These are phyloP conservation scores for Smittia aterrima DNA, from an alignment of 2,888 invertebrate genomes.

Conservation along the genomic window DNA sequence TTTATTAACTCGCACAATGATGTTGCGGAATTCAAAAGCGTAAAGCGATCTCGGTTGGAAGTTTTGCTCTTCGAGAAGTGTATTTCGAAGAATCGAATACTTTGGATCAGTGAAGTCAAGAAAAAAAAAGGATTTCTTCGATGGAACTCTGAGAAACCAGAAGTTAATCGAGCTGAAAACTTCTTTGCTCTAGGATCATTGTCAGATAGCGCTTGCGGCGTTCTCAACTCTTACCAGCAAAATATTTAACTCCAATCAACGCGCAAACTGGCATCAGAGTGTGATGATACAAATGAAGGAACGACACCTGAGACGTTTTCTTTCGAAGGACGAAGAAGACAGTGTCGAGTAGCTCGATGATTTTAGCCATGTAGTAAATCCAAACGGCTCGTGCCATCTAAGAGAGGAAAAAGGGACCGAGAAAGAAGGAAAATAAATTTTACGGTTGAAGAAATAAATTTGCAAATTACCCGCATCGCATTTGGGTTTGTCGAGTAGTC, in stretches of 20 bases:
- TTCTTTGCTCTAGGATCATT: too few relatives aligned
- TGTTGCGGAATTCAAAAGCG: conserved; percentile 26
- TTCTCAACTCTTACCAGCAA: conserved; percentile 56
- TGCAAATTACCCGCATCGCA: conserved; percentile 56
- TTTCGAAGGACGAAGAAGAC: conserved; percentile 82
- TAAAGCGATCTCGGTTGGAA: conserved; percentile 4
- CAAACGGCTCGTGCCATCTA: conserved; percentile 55
- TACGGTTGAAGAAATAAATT: conserved; percentile 4
- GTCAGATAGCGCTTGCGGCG: too few relatives aligned
- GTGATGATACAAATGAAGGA: conserved; percentile 85
- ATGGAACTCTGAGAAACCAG: too few relatives aligned
- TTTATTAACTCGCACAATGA: conserved; percentile 21
- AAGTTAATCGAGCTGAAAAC: too few relatives aligned
- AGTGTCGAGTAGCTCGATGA: conserved; percentile 54
- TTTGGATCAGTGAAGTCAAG: neutral
- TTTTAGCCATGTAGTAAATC: conserved; percentile 54
- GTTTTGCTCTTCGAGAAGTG: neutral
- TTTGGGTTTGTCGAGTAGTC: conserved; percentile 63
- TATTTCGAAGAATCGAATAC: conserved; percentile 41
- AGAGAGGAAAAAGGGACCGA: conserved; percentile 41
- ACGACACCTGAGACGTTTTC: conserved; percentile 76
- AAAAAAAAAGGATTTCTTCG: too few relatives aligned
- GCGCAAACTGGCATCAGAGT: conserved; percentile 66
- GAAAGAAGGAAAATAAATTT: neutral
- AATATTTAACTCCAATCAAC: conserved; percentile 69